Evolutionary conservation across 2,113 vertebrate genomes (phyloP), one percentile per base, ranked within the genome.

Genomic region (Dendropsophus ebraccatus): DNA sequence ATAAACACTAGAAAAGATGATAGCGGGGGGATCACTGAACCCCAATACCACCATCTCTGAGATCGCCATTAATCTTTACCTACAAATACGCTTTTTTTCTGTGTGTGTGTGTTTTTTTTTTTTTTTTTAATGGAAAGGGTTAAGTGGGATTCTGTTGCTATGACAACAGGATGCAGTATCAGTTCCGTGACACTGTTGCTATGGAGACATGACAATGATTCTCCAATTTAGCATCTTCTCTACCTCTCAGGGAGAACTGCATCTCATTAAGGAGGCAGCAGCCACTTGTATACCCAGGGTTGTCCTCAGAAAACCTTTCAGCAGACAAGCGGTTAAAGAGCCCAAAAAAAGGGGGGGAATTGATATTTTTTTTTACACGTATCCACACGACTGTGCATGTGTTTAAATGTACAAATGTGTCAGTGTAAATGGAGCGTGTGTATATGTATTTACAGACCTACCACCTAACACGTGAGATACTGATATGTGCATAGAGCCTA

Each of bases 161-260:
- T 87, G 37, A 81, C 85, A 73, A 87, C 84, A 37, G 67, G 78
- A 87, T 81, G 85, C 67, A 86, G 65, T 87, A 87, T 81, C 77
- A 73, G 49, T 87, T 87, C 78, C 25, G 54, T 87, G 85, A 87
- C 85, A 87, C 78, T 81, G 78, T 87, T 81, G 77, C 85, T 58
- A 81, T 81, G 78, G 69, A 72, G 70, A 87, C 85, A 65, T 56
- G 78, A 87, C 67, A 81, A 87, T 87, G 85, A 81, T 81, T 87
- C 67, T 87, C 77, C 35, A 81, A 87, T 87, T 87, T 87, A 87
- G 85, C 85, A 87, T 87, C 85, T 87, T 80, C 67, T 45, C 78
- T 81, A 81, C 52, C 84, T 87, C 85, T 81, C 84, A 52, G 65
- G 35, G 77, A 80, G 52, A 81, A 37, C 77, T 49, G 67, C 78